Evolutionary conservation across 2,113 vertebrate species (phyloP).

Genomic region (Garra rufa): DNA sequence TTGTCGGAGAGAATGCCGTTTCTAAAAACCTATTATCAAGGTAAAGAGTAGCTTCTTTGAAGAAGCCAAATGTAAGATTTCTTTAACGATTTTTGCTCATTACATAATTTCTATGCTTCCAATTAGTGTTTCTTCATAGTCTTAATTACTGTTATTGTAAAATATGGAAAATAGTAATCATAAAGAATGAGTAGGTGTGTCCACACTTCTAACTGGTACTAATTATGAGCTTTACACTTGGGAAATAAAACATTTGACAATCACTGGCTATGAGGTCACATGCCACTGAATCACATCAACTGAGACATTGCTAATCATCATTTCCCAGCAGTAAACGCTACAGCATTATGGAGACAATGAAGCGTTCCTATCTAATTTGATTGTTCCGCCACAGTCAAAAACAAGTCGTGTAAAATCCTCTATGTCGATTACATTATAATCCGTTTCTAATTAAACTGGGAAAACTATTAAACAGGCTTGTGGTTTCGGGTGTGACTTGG

Average conservation of each 20-base stretch:
- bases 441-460: conserved; percentile 43
- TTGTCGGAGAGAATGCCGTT: not conserved
- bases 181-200: conserved; percentile 9
- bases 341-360: not conserved
- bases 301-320: not conserved
- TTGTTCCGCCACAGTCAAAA: not conserved
- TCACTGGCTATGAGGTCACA: not conserved
- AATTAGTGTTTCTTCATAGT: not conserved
- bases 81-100: not conserved
- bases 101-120: not conserved
- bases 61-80: not conserved
- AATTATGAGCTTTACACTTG: not conserved
- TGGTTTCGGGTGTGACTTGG: conserved; percentile 14
- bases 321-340: not conserved
- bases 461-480: conserved; percentile 11
- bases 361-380: not conserved
- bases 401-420: not conserved
- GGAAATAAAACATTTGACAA: not conserved
- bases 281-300: not conserved
- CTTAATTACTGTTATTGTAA: conserved; percentile 3
- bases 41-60: not conserved
- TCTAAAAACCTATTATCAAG: not conserved
- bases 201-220: not conserved
- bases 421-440: conserved; percentile 21
- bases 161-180: conserved; percentile 7